Percentiles rank a stretch among this genome's conserved stretches.
phyloP scores from a whole-genome alignment of 35 echinoderm and acorn worm genomes.

The Ophiothrix spiculata region DNA sequence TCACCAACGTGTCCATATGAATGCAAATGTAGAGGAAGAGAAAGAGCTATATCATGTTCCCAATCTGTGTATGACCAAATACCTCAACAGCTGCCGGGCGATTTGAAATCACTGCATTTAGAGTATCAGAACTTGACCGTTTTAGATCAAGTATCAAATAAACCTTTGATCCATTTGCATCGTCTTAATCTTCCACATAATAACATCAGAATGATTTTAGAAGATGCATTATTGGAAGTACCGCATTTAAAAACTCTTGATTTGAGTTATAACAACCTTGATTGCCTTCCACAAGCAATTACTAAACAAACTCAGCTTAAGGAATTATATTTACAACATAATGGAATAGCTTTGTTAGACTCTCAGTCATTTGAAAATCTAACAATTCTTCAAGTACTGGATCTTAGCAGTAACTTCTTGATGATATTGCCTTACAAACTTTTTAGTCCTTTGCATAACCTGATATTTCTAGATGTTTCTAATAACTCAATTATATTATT shows the following conservation, averaged over 20 bases:
- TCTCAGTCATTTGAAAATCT: constrained; percentile 24
- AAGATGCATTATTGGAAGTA: constrained; percentile 30
- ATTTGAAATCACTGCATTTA: constrained; percentile 8
- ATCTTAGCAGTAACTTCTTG: constrained; percentile 34
- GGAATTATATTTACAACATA: constrained; percentile 35
- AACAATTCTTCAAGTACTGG: constrained; percentile 35
- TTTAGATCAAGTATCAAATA: neutral
- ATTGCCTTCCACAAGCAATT: constrained; percentile 22
- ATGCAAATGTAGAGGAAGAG: constrained; percentile 17
- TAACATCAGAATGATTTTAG: constrained; percentile 25
- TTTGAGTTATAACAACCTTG: constrained; percentile 37
- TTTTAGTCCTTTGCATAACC: constrained; percentile 21
- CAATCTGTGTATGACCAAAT: neutral
- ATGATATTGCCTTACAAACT: constrained; percentile 14
- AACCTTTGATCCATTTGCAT: constrained; percentile 8
- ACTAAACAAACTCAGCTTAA: constrained; percentile 11
- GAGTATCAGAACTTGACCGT: constrained; percentile 10
- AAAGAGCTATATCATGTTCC: neutral
- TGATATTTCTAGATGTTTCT: constrained; percentile 33
- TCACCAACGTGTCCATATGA: constrained; percentile 1
- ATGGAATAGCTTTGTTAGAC: constrained; percentile 24
- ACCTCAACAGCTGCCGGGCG: neutral
- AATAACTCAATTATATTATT: constrained; percentile 34
- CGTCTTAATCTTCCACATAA: constrained; percentile 13
- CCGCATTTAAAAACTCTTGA: constrained; percentile 43